Evolutionary conservation across 2,888 invertebrate genomes (phyloP).

Genomic region (Cheilosia variabilis): DNA sequence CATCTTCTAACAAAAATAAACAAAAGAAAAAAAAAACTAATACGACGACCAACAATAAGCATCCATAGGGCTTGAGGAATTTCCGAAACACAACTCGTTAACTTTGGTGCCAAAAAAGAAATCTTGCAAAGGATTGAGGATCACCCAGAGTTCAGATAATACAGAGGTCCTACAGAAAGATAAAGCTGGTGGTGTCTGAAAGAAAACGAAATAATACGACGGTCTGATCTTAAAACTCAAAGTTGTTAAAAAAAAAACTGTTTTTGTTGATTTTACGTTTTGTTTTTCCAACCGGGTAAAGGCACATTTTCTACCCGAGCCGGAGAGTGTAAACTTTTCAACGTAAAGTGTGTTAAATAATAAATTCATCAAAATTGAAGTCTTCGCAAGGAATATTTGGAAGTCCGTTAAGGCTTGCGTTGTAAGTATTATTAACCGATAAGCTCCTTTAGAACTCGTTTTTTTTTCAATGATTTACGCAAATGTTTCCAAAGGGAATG

Average conservation of each 20-base stretch:
- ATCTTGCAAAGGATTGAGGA: constrained; percentile 68
- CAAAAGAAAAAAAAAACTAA: not conserved
- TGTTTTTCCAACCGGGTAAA: constrained; percentile 28
- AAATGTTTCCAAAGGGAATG: too few species aligned
- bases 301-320: constrained; percentile 2
- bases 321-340: constrained; percentile 38
- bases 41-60: not conserved
- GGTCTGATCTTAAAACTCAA: constrained; percentile 39
- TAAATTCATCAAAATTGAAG: constrained; percentile 84
- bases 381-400: constrained; percentile 84
- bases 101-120: constrained; percentile 36
- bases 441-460: not conserved
- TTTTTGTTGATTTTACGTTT: constrained; percentile 9
- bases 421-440: constrained; percentile 80
- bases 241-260: constrained; percentile 17
- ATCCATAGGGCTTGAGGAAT: not conserved
- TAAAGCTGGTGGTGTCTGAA: not conserved
- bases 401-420: constrained; percentile 84
- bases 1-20: not conserved
- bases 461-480: not conserved
- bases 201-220: constrained; percentile 16
- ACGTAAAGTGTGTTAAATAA: constrained; percentile 69
- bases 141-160: constrained; percentile 6
- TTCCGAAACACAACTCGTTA: not conserved
- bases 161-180: constrained; percentile 1